phyloP scores from a whole-genome alignment of 2,113 vertebrate genomes.

The Fregetta grallaria region DNA sequence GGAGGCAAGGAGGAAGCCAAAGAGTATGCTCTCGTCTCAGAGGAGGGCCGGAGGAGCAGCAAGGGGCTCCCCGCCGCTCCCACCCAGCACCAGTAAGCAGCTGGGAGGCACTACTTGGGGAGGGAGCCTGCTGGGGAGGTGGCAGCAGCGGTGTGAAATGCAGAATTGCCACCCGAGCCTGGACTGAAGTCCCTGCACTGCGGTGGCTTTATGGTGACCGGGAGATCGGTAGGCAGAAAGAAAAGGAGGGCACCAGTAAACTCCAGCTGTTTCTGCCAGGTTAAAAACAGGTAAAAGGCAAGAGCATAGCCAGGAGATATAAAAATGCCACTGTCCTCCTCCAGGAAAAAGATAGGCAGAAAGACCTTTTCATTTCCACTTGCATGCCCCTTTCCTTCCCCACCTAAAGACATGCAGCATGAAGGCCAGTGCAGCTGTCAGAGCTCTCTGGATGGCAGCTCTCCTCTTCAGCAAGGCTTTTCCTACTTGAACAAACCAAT shows the following conservation, averaged over 20 bases:
- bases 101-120: not conserved
- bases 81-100: not conserved
- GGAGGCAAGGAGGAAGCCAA: constrained; percentile 26
- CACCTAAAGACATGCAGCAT: not conserved
- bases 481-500: not conserved
- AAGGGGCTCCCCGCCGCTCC: not conserved
- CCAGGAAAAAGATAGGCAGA: not conserved
- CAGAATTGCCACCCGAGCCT: constrained; percentile 28
- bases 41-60: not conserved
- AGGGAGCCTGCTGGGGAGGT: not conserved
- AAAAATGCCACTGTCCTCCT: not conserved
- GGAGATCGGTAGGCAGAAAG: not conserved
- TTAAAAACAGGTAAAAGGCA: not conserved
- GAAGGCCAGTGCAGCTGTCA: not conserved
- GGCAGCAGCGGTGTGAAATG: not conserved
- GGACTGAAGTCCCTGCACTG: constrained; percentile 9
- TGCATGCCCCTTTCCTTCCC: not conserved
- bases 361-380: not conserved
- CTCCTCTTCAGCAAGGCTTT: not conserved
- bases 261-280: constrained; percentile 6
- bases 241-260: not conserved
- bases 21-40: constrained; percentile 21
- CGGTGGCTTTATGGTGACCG: not conserved
- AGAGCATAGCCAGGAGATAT: not conserved
- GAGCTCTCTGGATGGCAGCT: not conserved